A percentile compares a stretch with the other conserved stretches of the same genome.
phyloP scores from a whole-genome alignment of 2,888 invertebrate genomes.

The Campoletis raptor region DNA sequence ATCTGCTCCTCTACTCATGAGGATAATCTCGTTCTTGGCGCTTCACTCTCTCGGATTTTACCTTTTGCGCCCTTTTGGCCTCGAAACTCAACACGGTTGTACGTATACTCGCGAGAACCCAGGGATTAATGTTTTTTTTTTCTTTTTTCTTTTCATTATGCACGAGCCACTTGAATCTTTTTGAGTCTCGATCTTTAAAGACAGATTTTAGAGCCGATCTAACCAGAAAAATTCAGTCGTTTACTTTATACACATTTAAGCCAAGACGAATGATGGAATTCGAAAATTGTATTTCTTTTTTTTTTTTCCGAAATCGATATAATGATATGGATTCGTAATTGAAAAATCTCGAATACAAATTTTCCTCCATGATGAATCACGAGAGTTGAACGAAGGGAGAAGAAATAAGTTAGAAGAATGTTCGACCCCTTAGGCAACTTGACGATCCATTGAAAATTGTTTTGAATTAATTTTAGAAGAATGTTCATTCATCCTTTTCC shows the following conservation, averaged over 20 bases:
- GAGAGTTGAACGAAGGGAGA: neutral
- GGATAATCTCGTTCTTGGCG: slow-evolving; percentile 62
- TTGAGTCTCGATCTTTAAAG: neutral
- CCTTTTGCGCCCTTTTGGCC: slow-evolving; percentile 26
- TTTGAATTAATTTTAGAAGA: slow-evolving; percentile 40
- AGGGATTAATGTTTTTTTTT: slow-evolving; percentile 47
- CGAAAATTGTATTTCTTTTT: too few relatives aligned
- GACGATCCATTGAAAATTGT: slow-evolving; percentile 36
- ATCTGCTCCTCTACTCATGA: slow-evolving; percentile 54
- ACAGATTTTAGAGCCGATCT: slow-evolving; percentile 11
- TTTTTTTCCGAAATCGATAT: too few relatives aligned
- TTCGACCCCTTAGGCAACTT: slow-evolving; percentile 14
- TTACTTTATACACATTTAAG: neutral
- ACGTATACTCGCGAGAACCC: slow-evolving; percentile 42
- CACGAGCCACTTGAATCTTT: slow-evolving; percentile 45
- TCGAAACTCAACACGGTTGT: slow-evolving; percentile 24
- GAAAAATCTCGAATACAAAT: neutral
- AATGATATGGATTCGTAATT: neutral
- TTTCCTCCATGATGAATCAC: neutral
- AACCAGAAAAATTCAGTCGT: neutral
- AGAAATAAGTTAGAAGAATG: slow-evolving; percentile 24
- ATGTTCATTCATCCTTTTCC: slow-evolving; percentile 38
- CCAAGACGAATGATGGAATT: neutral
- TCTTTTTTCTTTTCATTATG: slow-evolving; percentile 40
- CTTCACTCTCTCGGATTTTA: slow-evolving; percentile 37